phyloP scores from a whole-genome alignment of 2,113 vertebrate species.

The Zosterops borbonicus region DNA sequence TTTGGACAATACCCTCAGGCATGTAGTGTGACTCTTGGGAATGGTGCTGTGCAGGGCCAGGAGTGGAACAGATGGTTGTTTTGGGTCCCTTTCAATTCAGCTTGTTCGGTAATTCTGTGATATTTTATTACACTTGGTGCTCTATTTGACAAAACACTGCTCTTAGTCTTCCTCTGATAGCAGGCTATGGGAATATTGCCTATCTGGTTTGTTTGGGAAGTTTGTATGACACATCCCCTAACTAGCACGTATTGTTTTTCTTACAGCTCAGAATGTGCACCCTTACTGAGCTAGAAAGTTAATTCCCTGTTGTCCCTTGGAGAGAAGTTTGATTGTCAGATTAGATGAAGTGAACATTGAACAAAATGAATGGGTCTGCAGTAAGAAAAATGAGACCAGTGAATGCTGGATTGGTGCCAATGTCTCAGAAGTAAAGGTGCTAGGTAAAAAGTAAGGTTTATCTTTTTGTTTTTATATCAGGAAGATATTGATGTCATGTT shows the following conservation, averaged over 20 bases:
- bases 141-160: not conserved
- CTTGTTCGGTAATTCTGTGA: not conserved
- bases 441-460: not conserved
- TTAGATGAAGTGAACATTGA: not conserved
- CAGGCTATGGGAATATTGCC: not conserved
- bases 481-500: not conserved
- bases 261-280: not conserved
- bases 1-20: not conserved
- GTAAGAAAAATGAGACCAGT: not conserved
- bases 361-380: not conserved
- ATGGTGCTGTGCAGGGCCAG: not conserved
- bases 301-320: not conserved
- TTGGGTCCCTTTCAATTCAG: not conserved
- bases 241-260: not conserved
- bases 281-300: not conserved
- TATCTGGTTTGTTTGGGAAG: not conserved
- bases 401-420: not conserved
- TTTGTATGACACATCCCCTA: not conserved
- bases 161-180: not conserved
- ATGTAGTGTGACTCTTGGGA: accelerated
- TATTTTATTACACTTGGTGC: not conserved
- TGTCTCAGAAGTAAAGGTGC: not conserved
- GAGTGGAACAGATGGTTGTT: not conserved
- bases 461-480: not conserved
- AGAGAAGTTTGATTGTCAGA: not conserved